A percentile compares a stretch with the other conserved stretches of the same genome.
phyloP scores from a whole-genome alignment of 1,140 invertebrate genomes.

The Cydia fagiglandana region DNA sequence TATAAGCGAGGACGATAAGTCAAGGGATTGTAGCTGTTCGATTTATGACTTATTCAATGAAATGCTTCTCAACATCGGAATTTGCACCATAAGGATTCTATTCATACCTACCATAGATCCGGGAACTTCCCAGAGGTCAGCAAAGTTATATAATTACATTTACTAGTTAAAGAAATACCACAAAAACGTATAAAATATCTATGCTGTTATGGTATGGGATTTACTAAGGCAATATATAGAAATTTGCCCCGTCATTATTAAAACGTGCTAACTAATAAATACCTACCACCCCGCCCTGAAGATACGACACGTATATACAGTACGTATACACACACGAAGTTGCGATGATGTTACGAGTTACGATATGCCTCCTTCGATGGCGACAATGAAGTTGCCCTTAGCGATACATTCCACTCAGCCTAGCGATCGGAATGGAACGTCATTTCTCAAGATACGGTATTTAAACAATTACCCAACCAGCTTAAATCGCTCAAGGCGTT shows the following conservation, averaged over 20 bases:
- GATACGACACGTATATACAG: too few relatives aligned
- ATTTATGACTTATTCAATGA: constrained; percentile 13
- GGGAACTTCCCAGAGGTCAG: neutral
- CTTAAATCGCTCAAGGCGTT: constrained; percentile 5
- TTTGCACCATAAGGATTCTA: neutral
- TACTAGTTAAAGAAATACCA: neutral
- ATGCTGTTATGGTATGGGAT: neutral
- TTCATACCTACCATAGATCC: neutral
- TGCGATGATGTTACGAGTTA: constrained; percentile 1
- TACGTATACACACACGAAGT: neutral
- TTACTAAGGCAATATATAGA: neutral
- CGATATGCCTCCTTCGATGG: neutral
- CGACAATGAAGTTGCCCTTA: constrained; percentile 13
- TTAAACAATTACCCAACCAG: constrained; percentile 11
- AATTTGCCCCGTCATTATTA: neutral
- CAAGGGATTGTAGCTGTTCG: neutral
- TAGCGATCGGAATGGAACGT: constrained; percentile 5
- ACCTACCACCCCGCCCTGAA: too few relatives aligned
- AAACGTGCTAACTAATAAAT: too few relatives aligned
- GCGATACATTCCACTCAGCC: constrained; percentile 10
- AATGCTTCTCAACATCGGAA: neutral
- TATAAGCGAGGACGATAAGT: constrained; percentile 9
- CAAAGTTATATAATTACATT: neutral
- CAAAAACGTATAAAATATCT: constrained; percentile 3
- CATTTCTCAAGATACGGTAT: constrained; percentile 20